Evolutionary conservation across 2,797 vertebrate species (phyloP).

Genomic region (Pachyuromys duprasi): DNA sequence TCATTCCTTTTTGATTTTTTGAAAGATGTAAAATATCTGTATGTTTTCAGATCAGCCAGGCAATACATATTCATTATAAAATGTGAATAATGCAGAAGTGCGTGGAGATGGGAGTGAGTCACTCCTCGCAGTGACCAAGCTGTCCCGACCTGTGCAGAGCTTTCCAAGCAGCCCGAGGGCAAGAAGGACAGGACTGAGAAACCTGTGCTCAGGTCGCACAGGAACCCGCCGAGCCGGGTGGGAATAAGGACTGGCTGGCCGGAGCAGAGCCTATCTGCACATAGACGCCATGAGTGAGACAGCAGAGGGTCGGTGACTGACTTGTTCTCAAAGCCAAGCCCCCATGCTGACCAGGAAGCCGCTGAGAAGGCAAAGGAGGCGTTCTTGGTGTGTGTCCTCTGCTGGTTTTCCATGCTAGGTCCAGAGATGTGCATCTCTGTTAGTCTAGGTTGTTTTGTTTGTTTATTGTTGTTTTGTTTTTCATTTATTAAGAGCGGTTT

Average conservation of each 20-base stretch:
- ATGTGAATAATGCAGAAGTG: not conserved
- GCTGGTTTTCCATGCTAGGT: not conserved
- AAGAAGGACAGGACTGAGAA: not conserved
- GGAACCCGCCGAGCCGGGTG: not conserved
- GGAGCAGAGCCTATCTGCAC: not conserved
- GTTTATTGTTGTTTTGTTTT: not conserved
- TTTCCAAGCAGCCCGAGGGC: not conserved
- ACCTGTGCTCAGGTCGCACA: not conserved
- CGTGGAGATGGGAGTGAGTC: not conserved
- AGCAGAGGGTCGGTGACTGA: not conserved
- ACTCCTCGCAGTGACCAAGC: not conserved
- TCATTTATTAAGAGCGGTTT: not conserved
- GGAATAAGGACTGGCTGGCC: not conserved
- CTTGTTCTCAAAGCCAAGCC: not conserved
- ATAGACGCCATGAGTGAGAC: not conserved
- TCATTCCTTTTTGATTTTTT: not conserved
- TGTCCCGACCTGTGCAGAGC: too few species aligned
- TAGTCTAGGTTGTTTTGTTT: not conserved
- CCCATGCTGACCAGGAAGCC: not conserved
- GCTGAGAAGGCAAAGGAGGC: not conserved
- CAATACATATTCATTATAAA: not conserved
- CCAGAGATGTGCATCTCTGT: not conserved
- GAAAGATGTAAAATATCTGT: conserved; percentile 16
- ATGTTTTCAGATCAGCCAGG: conserved; percentile 30
- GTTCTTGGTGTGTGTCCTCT: not conserved